Evolutionary conservation across 2,797 vertebrate genomes (phyloP).

Genomic region (Heteromormyrus szaboi): DNA sequence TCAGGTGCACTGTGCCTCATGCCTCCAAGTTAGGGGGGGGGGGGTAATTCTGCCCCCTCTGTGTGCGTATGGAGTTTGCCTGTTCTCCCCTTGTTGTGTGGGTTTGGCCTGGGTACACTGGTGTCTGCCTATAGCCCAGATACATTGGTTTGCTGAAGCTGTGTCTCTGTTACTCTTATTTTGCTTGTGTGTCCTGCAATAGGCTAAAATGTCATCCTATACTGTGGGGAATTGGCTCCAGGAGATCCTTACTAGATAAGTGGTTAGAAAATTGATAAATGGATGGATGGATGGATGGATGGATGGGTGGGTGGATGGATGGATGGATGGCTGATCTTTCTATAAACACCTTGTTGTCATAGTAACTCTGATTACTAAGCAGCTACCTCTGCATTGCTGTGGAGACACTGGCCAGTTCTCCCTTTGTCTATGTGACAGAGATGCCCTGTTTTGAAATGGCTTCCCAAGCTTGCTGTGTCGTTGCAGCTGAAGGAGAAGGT

Average conservation of each 20-base stretch:
- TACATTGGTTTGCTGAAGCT: not conserved
- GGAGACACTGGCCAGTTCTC: not conserved
- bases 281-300: not conserved
- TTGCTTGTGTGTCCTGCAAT: not conserved
- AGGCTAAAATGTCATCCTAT: not conserved
- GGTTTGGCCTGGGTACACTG: not conserved
- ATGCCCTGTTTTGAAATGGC: not conserved
- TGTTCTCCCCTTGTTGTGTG: not conserved
- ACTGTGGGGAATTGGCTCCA: not conserved
- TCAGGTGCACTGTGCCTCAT: not conserved
- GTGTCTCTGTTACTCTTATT: not conserved
- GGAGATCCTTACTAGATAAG: not conserved
- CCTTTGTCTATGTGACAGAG: not conserved
- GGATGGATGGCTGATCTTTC: not conserved
- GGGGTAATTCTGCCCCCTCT: not conserved
- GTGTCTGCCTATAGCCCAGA: not conserved
- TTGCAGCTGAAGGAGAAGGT: constrained; percentile 85
- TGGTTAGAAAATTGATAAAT: not conserved
- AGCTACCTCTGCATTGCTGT: not conserved
- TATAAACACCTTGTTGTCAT: not conserved
- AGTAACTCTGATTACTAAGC: not conserved
- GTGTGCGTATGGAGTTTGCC: not conserved
- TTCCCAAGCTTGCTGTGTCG: constrained; percentile 21
- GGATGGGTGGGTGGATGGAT: not conserved
- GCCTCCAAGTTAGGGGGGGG: not conserved